phyloP scores from a whole-genome alignment of 1,140 invertebrate species.

The Drosophila bocqueti region DNA sequence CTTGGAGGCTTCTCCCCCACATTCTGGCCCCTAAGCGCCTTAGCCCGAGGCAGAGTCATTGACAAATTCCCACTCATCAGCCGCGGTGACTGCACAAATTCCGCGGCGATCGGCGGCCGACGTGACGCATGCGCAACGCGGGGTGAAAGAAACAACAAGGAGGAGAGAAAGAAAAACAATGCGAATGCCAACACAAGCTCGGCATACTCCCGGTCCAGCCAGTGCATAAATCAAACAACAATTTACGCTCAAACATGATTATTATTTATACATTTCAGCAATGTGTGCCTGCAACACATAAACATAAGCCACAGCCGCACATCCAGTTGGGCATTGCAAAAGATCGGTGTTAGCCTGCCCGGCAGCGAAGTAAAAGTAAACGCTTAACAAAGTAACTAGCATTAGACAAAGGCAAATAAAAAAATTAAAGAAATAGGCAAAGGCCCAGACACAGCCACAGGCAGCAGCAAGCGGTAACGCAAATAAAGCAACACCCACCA shows the following conservation, averaged over 20 bases:
- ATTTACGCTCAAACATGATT: slow-evolving; percentile 68
- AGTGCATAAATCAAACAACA: slow-evolving; percentile 69
- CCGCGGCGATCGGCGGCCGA: slow-evolving; percentile 12
- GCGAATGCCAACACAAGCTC: slow-evolving; percentile 27
- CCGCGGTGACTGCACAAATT: slow-evolving; percentile 20
- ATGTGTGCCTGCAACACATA: slow-evolving; percentile 71
- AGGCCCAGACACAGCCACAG: slow-evolving; percentile 4
- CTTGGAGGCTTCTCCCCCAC: neutral
- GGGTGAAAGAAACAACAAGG: slow-evolving; percentile 38
- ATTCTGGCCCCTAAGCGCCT: slow-evolving; percentile 24
- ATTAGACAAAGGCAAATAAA: slow-evolving; percentile 58
- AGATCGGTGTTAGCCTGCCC: slow-evolving; percentile 45
- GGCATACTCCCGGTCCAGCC: slow-evolving; percentile 53
- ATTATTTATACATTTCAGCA: slow-evolving; percentile 76
- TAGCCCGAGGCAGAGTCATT: slow-evolving; percentile 19
- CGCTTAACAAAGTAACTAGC: slow-evolving; percentile 59
- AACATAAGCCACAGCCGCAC: slow-evolving; percentile 27
- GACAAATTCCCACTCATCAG: slow-evolving; percentile 23
- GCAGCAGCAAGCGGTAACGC: slow-evolving; percentile 4
- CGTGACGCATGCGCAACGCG: slow-evolving; percentile 42
- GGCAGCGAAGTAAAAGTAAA: slow-evolving; percentile 64
- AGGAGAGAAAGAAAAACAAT: slow-evolving; percentile 16
- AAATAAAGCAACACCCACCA: slow-evolving; percentile 63
- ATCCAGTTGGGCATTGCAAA: slow-evolving; percentile 72
- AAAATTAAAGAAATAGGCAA: slow-evolving; percentile 38